Evolutionary conservation across 2,113 vertebrate genomes (phyloP), one percentile per base, ranked within the genome.

Genomic region (Caranx ignobilis): DNA sequence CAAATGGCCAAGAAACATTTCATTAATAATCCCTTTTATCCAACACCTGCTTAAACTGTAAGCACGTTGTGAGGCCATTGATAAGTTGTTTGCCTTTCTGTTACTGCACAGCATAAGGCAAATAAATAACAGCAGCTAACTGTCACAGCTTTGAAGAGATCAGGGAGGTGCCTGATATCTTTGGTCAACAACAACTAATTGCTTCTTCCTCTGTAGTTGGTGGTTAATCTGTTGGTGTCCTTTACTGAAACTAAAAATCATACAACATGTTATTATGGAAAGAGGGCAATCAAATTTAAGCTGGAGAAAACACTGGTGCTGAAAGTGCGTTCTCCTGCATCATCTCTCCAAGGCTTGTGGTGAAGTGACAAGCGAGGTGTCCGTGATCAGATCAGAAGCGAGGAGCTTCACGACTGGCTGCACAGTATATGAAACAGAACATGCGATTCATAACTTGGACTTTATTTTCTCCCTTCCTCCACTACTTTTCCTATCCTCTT

Each of bases 71-170:
- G 35, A 34, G 31, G 74, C 48, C 41, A 45, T 59, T 37, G 72
- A 81, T 62, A 65, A 81, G 48, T 34, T 47, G 59, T 72, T 56
- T 19, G 32, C 26, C 3, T 48, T 50, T 61, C 19, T 6, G n/a
- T 72, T 82, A 77, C 21, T 21, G 31, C 12, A 39, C 32, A 21
- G 35, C 32, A 75, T 87, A 81, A 88, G 73, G 76, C 86, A 71
- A 83, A 65, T 84, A 71, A 83, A 65, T 84, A 77, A 75, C 69
- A 66, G 75, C 77, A 70, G 71, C 70, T 67, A 34, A 54, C 45
- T 73, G 77, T 74, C 83, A 71, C 64, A 55, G 77, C 57, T 32
- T 1, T 5, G 34, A 83, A 81, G 67, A 71, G 74, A 70, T 82
- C 73, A 81, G 64, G 55, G 75, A 87, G 71, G 43, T 19, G 75